Conservation (phyloP, 2,888 invertebrate genomes). For the Cheilosia vulpina region DNA sequence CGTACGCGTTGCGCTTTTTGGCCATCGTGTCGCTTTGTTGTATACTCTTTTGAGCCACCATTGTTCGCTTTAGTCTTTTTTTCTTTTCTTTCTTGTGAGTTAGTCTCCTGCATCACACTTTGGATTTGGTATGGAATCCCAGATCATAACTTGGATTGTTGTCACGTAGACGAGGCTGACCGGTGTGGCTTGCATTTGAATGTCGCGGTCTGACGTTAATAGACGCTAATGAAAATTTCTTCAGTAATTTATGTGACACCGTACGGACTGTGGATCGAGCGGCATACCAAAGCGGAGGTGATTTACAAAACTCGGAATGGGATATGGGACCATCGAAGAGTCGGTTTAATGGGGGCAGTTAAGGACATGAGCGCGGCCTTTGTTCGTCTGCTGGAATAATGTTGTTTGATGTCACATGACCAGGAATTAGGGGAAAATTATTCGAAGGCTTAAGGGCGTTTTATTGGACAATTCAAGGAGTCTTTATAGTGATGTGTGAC, state of each 20-base stretch:
- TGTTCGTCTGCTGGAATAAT: constrained; percentile 1
- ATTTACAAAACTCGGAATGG: constrained; percentile 43
- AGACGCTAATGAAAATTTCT: constrained; percentile 73
- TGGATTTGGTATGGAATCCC: constrained; percentile 16
- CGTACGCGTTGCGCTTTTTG: constrained; percentile 28
- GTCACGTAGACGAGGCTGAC: constrained; percentile 65
- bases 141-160: constrained; percentile 53
- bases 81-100: not conserved
- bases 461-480: constrained; percentile 40
- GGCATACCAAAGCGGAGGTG: constrained; percentile 66
- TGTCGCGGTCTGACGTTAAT: constrained; percentile 72
- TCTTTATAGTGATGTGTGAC: constrained; percentile 15
- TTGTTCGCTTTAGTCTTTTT: not conserved
- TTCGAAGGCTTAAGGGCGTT: not conserved
- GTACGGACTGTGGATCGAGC: constrained; percentile 58
- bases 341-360: constrained; percentile 40
- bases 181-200: constrained; percentile 72
- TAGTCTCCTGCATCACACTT: not conserved
- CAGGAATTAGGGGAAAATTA: constrained; percentile 1
- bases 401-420: not conserved
- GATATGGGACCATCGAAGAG: constrained; percentile 6
- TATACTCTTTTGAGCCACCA: too few relatives aligned
- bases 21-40: constrained; percentile 17
- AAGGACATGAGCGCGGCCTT: constrained; percentile 60
- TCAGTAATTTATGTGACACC: constrained; percentile 67